These are phyloP conservation scores for Zaprionus nigranus DNA, from an alignment of 1,140 invertebrate species.

Conservation along the genomic window DNA sequence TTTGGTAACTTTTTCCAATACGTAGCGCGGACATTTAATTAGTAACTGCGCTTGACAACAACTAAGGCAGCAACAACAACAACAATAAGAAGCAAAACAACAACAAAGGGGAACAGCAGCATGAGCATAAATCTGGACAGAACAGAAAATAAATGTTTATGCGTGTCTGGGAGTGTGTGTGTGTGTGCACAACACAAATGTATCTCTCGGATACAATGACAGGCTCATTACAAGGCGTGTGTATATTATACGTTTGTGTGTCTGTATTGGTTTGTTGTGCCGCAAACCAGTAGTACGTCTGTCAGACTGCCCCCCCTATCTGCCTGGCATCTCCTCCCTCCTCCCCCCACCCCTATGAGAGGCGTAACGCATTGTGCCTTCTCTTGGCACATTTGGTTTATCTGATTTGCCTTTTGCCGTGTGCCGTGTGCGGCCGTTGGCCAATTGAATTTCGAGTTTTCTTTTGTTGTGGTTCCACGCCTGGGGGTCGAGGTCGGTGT, in stretches of 20 bases:
- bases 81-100: background rate
- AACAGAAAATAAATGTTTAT: constrained; percentile 56
- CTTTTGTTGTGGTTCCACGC: constrained; percentile 38
- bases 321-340: background rate
- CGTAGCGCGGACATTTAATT: constrained; percentile 62
- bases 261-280: constrained; percentile 8
- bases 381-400: constrained; percentile 58
- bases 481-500: background rate
- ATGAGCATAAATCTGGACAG: constrained; percentile 71
- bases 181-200: constrained; percentile 56
- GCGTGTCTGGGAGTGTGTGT: constrained; percentile 18
- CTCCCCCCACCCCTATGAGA: background rate
- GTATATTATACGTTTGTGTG: constrained; percentile 18
- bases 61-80: constrained; percentile 22
- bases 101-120: constrained; percentile 9
- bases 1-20: constrained; percentile 17
- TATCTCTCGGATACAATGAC: constrained; percentile 77
- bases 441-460: constrained; percentile 60
- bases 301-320: background rate
- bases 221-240: constrained; percentile 70
- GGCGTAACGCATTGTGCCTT: constrained; percentile 56
- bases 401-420: constrained; percentile 71
- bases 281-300: constrained; percentile 41
- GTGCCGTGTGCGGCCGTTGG: constrained; percentile 37
- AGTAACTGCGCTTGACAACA: constrained; percentile 61